These are phyloP conservation scores for Tribolium madens DNA, from an alignment of 1,140 invertebrate genomes.

Conservation along the genomic window DNA sequence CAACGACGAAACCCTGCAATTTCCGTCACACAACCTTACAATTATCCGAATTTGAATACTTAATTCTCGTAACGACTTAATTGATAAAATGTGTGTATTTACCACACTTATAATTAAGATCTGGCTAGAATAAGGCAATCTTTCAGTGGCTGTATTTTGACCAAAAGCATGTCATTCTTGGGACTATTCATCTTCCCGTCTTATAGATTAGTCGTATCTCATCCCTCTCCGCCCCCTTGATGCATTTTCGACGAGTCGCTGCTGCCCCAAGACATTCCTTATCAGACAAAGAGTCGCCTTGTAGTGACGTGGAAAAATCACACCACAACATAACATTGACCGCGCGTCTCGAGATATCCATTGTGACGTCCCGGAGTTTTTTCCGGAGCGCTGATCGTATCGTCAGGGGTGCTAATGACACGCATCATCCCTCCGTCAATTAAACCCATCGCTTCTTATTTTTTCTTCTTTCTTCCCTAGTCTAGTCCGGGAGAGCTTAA, in stretches of 20 bases:
- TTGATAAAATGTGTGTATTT: too few species aligned
- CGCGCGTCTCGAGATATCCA: constrained; percentile 60
- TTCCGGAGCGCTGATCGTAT: constrained; percentile 1
- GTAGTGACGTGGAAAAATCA: constrained; percentile 65
- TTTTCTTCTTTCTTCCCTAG: too few species aligned
- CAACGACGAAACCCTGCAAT: too few species aligned
- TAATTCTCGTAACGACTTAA: too few species aligned
- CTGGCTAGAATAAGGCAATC: too few species aligned
- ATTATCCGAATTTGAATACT: too few species aligned
- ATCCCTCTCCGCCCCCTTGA: background rate
- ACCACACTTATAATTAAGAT: too few species aligned
- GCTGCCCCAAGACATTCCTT: constrained; percentile 53
- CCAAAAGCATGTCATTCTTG: too few species aligned
- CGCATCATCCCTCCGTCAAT: constrained; percentile 8
- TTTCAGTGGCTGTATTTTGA: too few species aligned
- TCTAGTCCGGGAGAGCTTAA: constrained; percentile 21
- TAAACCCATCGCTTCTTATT: background rate
- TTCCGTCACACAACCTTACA: too few species aligned
- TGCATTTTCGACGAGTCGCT: constrained; percentile 7
- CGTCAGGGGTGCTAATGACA: constrained; percentile 26
- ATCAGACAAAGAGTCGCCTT: constrained; percentile 64
- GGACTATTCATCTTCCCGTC: too few species aligned
- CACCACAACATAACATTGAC: constrained; percentile 65
- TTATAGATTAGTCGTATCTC: too few species aligned
- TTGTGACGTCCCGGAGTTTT: constrained; percentile 57